A percentile compares a stretch with the other conserved stretches of the same genome.
Conservation (phyloP, 2,888 invertebrate genomes). For the Colletes collaris region DNA sequence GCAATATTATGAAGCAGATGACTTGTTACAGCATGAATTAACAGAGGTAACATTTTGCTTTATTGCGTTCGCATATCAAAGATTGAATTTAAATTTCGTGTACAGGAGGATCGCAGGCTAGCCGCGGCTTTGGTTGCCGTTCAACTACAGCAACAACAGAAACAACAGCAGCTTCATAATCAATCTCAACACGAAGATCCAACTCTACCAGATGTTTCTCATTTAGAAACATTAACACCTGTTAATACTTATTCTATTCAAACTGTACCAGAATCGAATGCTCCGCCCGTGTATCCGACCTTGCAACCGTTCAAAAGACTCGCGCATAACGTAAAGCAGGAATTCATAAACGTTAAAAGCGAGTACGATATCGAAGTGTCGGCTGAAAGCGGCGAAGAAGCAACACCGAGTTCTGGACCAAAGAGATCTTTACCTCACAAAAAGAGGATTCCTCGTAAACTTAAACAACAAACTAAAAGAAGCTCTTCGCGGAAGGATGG, state of each 20-base stretch:
- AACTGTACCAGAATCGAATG: conserved; percentile 75
- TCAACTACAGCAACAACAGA: conserved; percentile 86
- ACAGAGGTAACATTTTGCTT: conserved; percentile 74
- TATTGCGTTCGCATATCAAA: background rate
- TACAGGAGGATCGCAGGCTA: conserved; percentile 85
- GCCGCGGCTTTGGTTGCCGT: conserved; percentile 87
- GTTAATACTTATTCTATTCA: conserved; percentile 80
- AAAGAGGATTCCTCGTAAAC: conserved; percentile 91
- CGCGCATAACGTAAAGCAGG: conserved; percentile 77
- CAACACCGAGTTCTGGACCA: conserved; percentile 79
- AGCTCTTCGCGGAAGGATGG: conserved; percentile 72
- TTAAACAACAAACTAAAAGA: conserved; percentile 84
- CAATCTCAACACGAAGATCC: conserved; percentile 77
- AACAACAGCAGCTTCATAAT: conserved; percentile 84
- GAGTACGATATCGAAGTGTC: conserved; percentile 83
- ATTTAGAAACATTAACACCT: conserved; percentile 75
- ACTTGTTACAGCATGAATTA: conserved; percentile 78
- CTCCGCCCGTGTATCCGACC: conserved; percentile 75
- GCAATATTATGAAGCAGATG: conserved; percentile 81
- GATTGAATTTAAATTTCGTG: conserved; percentile 18
- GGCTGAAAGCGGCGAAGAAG: conserved; percentile 83
- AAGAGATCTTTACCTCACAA: conserved; percentile 93
- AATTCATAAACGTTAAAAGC: conserved; percentile 81
- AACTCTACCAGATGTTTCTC: conserved; percentile 76
- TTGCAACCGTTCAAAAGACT: conserved; percentile 77